phyloP scores from a whole-genome alignment of 2,888 invertebrate species.

The Geophilus truncorum region DNA sequence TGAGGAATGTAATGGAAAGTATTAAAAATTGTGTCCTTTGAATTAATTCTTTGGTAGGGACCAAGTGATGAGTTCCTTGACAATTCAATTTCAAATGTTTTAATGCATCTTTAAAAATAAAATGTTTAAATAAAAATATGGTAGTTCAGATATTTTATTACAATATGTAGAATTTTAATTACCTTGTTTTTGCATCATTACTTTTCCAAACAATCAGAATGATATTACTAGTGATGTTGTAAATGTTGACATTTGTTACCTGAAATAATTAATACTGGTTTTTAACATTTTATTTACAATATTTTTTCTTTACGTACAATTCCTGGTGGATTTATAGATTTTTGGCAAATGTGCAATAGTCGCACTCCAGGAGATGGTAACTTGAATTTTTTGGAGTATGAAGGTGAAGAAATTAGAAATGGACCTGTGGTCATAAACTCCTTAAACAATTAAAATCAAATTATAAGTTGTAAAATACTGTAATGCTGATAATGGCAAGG shows the following conservation, averaged over 20 bases:
- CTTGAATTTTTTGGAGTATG: neutral
- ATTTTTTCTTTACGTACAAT: neutral
- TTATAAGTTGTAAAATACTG: neutral
- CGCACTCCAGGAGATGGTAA: neutral
- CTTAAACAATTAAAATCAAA: neutral
- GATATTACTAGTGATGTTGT: neutral
- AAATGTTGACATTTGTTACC: neutral
- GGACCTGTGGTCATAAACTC: neutral
- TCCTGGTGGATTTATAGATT: neutral
- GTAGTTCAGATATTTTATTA: neutral
- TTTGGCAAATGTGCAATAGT: neutral
- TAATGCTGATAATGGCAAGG: neutral
- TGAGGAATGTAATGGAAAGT: neutral
- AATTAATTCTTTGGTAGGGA: neutral
- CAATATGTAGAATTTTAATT: neutral
- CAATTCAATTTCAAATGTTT: neutral
- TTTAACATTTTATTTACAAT: neutral
- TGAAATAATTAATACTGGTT: neutral
- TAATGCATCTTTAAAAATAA: neutral
- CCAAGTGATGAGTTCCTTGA: neutral
- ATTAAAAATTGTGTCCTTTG: neutral
- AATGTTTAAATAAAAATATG: neutral
- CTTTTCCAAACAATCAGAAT: neutral
- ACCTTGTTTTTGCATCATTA: neutral
- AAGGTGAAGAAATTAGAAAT: neutral